Base-by-base conservation (phyloP, 2,113 vertebrate genomes). In the Cisticola juncidis region DNA sequence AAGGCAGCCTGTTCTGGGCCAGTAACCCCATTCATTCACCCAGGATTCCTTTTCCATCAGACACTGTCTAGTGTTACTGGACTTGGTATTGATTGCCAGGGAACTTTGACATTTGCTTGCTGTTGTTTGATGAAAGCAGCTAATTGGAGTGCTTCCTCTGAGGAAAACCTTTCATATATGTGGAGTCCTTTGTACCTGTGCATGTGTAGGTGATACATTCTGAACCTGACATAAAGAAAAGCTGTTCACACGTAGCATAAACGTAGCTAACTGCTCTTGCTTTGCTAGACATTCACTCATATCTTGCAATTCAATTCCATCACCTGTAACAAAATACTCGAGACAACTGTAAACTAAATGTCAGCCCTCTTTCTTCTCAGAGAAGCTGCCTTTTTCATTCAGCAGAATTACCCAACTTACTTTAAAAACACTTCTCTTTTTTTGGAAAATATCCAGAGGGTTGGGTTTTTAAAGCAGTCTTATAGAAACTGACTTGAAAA, bases 281-380 rank as follows among this genome's bases (percentile, higher is more conserved):
- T 92, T 90, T 84, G 72, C 53, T 70, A 58, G 87, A 88, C 65
- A 7, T 77, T 86, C 72, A 31, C 74, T 92, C 38, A 69, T 48
- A 92, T 86, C 62, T 73, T 90, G 95, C 86, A 94, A 95, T 90
- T 91, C 72, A 92, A 86, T 88, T 85, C 88, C 57, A 54, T 51
- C 58, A 70, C 74, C 82, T 94, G 91, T 96, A 95, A 96, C 84
- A 87, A 95, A 97, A 95, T 76, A 90, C 76, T 69, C 9, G 8
- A 92, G 79, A 83, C 58, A 86, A 91, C 70, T 90, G 85, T 78
- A 92, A 97, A 91, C 38, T 73, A 92, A 89, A 93, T 88, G 76
- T 90, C 92, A 94, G 60, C 28, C 33, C 42, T 76, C 69, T 47
- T 92, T 76, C 91, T 94, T 84, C 69, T 51, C 58, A 91, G 72